Evolutionary conservation across 2,888 invertebrate genomes (phyloP).

Genomic region (Parnassius mnemosyne): DNA sequence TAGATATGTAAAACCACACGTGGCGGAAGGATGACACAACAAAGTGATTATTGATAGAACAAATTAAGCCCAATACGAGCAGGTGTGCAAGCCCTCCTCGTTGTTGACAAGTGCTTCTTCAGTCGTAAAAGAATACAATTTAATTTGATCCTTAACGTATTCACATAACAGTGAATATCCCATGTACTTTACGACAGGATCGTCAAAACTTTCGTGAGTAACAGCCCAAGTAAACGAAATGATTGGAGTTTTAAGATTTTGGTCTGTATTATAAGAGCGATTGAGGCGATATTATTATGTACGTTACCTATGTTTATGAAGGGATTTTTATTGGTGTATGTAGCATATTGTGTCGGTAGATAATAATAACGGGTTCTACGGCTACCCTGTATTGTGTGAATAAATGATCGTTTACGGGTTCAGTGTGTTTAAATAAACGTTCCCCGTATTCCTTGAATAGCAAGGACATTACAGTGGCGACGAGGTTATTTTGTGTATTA

Average conservation of each 20-base stretch:
- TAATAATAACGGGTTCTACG: too few relatives aligned
- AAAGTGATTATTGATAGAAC: background rate
- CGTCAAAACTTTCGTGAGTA: background rate
- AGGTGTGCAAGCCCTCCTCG: background rate
- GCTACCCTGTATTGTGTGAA: too few relatives aligned
- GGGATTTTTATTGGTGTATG: constrained; percentile 12
- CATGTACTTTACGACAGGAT: background rate
- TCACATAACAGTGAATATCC: background rate
- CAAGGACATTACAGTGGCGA: too few relatives aligned
- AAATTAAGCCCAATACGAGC: background rate
- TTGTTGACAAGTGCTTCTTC: background rate
- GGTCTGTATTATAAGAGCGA: background rate
- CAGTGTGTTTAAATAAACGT: too few relatives aligned
- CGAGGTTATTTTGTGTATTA: too few relatives aligned
- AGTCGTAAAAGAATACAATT: background rate
- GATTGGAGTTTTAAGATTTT: background rate
- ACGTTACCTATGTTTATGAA: background rate
- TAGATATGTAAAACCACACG: too few relatives aligned
- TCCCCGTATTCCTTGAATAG: too few relatives aligned
- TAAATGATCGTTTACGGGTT: too few relatives aligned
- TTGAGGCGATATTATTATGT: background rate
- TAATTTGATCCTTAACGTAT: background rate
- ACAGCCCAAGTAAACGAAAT: background rate
- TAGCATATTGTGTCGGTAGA: too few relatives aligned
- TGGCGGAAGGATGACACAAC: too few relatives aligned